A percentile compares a stretch with the other conserved stretches of the same genome.
Evolutionary conservation across 2,797 vertebrate species (phyloP).

Genomic region (Enteromius treurensis): DNA sequence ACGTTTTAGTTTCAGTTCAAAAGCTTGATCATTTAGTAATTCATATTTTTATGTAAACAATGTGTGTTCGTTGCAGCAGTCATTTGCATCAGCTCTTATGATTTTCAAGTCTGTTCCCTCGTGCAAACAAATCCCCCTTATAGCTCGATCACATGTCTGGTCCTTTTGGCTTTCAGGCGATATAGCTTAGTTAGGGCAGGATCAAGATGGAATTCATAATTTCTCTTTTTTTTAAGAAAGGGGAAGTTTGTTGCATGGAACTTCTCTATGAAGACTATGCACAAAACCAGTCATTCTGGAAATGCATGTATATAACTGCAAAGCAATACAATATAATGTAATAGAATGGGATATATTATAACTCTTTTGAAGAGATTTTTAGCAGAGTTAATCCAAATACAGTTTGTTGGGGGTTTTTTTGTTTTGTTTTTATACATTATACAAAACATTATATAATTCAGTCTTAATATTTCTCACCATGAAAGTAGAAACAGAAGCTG

Average conservation of each 20-base stretch:
- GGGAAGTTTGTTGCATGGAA: neutral
- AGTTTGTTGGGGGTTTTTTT: too few species aligned
- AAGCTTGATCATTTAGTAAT: neutral
- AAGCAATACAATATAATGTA: neutral
- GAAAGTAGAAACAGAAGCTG: too few species aligned
- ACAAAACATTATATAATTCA: too few species aligned
- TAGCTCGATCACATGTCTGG: constrained; percentile 38
- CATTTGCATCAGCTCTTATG: neutral
- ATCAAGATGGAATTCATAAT: neutral
- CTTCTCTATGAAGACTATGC: neutral
- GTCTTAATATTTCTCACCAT: too few species aligned
- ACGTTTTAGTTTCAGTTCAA: neutral
- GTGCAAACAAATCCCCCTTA: constrained; percentile 57
- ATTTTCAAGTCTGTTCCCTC: neutral
- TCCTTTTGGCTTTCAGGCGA: neutral
- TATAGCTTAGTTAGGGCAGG: neutral
- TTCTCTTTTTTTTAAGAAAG: constrained; percentile 18
- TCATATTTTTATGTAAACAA: neutral
- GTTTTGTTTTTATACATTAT: too few species aligned
- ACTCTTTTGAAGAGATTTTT: too few species aligned
- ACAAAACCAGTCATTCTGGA: neutral
- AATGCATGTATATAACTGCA: neutral
- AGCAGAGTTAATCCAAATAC: too few species aligned
- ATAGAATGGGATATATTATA: too few species aligned
- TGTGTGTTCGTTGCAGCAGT: neutral